Conservation (phyloP, 92 coral and sea anemone species). For the Actinostola sp. region DNA sequence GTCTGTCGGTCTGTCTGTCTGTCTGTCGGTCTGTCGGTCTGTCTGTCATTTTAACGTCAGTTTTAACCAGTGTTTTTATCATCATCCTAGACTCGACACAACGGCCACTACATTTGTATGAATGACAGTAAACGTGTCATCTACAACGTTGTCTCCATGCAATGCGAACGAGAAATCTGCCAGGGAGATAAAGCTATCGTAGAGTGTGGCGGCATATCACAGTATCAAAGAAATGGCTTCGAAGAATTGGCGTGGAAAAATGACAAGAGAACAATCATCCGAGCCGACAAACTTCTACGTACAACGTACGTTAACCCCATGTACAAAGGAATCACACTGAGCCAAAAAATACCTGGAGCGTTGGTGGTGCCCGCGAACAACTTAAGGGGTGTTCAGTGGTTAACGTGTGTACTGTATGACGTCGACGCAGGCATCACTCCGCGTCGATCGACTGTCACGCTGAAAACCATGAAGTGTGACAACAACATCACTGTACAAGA, state of each 20-base stretch:
- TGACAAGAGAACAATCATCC: neutral
- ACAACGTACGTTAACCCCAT: neutral
- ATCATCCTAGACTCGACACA: neutral
- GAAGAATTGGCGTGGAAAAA: neutral
- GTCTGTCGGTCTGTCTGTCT: no score
- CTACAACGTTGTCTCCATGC: neutral
- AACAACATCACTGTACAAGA: neutral
- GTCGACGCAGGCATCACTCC: neutral
- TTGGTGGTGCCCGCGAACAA: neutral
- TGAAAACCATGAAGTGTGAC: neutral
- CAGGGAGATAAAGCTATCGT: neutral
- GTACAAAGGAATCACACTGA: neutral
- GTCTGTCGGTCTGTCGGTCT: no score
- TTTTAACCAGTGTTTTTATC: no score
- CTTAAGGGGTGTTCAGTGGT: neutral
- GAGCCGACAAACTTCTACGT: neutral
- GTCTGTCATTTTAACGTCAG: no score
- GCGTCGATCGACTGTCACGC: neutral
- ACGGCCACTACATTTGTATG: neutral
- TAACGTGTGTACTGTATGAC: neutral
- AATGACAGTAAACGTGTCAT: neutral
- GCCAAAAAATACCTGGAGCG: neutral
- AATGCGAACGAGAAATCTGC: neutral
- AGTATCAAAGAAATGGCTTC: neutral
- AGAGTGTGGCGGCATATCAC: neutral